phyloP scores from a whole-genome alignment of 2,888 invertebrate species.

The Tachina fera region DNA sequence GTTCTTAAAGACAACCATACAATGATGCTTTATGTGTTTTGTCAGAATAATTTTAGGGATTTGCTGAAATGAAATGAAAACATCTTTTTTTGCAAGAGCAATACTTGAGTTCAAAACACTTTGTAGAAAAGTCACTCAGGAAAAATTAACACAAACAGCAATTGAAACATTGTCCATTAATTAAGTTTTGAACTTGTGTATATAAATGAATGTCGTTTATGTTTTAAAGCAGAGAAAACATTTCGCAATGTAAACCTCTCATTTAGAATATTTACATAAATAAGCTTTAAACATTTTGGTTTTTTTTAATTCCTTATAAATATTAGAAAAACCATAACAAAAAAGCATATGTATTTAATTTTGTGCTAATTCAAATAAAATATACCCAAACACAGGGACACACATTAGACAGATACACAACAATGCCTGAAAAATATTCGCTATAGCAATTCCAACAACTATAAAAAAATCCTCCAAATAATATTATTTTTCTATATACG shows the following conservation, averaged over 20 bases:
- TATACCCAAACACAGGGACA: slow-evolving; percentile 26
- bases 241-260: too few relatives aligned
- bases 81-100: not conserved
- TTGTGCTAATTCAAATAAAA: slow-evolving; percentile 49
- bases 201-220: not conserved
- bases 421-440: slow-evolving; percentile 42
- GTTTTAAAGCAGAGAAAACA: too few relatives aligned
- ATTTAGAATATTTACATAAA: too few relatives aligned
- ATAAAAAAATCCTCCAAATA: slow-evolving; percentile 50
- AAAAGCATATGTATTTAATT: slow-evolving; percentile 48
- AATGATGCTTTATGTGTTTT: slow-evolving; percentile 12
- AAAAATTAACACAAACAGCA: too few relatives aligned
- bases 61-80: slow-evolving; percentile 3
- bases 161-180: too few relatives aligned
- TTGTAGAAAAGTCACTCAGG: too few relatives aligned
- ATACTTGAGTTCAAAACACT: not conserved
- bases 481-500: slow-evolving; percentile 52
- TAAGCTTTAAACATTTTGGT: too few relatives aligned
- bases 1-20: slow-evolving; percentile 14
- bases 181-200: too few relatives aligned
- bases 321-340: not conserved
- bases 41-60: slow-evolving; percentile 10
- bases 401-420: slow-evolving; percentile 53
- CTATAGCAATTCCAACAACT: slow-evolving; percentile 42
- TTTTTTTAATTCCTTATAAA: too few relatives aligned